Evolutionary conservation across 1,140 invertebrate genomes (phyloP), one percentile per base, ranked within the genome.

Genomic region (Drosophila willistoni): DNA sequence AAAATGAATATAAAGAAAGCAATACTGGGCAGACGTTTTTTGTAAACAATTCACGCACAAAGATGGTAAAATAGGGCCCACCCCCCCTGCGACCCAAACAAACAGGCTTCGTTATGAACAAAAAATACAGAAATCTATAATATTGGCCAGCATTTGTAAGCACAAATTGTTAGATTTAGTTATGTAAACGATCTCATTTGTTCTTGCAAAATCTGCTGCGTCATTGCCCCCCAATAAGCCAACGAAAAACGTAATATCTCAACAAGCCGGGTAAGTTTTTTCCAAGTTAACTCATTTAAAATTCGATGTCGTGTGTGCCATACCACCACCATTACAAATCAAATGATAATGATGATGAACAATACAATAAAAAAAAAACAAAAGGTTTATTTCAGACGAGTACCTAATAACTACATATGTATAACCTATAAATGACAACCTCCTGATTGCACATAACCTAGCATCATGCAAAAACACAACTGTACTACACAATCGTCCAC

Each of bases 11-110:
- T 85, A 79, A 29, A 29, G 77, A 67, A 59, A 64, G 29, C 56
- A 86, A 87, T 90, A 91, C 83, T 91, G 90, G 90, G 90, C 90
- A 91, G 90, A 91, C 90, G 90, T 91, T 91, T 91, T 91, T 91
- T 91, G 90, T 91, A 91, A 91, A 91, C 90, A 91, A 91, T 91
- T 91, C 90, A 91, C 90, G 90, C 90, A 91, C 90, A 91, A 91
- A 91, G 79, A 60, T 91, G 87, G 84, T 91, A 91, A 91, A 91
- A 91, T 79, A 77, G 77, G 78, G 76, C 77, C 89, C 90, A 73
- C 79, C 78, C 81, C 86, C 77, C 22, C n/a, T 34, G 55, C 17
- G 17, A 54, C 55, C 61, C 60, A 47, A 41, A 12, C 14, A 47
- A 68, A 74, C 41, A 66, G 51, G 56, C 29, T 33, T 29, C 29